Conservation (phyloP, 2,113 vertebrate species). For the Pipa parva region DNA sequence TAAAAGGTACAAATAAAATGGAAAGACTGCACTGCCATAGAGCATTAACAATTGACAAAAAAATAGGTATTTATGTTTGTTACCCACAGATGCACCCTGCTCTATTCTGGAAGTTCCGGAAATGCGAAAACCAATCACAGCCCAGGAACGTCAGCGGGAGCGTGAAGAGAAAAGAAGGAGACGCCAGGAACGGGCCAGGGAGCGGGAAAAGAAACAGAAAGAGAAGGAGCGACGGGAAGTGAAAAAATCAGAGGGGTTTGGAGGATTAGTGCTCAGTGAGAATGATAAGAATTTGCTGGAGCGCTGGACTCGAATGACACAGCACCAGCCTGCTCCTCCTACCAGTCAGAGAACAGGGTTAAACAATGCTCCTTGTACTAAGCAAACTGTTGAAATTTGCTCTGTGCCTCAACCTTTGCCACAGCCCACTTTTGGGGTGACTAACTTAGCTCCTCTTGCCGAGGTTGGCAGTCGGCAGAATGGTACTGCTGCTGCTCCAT, state of each 20-base stretch:
- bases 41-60: too few species aligned
- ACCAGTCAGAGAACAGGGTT: slow-evolving; percentile 37
- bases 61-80: too few species aligned
- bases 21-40: too few species aligned
- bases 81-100: slow-evolving; percentile 24
- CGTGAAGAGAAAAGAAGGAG: slow-evolving; percentile 82
- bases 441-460: slow-evolving; percentile 43
- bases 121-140: slow-evolving; percentile 75
- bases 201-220: slow-evolving; percentile 73
- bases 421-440: slow-evolving; percentile 49
- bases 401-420: slow-evolving; percentile 38
- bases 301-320: slow-evolving; percentile 82
- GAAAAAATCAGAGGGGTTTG: slow-evolving; percentile 67
- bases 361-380: slow-evolving; percentile 23
- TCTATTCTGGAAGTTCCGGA: slow-evolving; percentile 56
- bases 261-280: slow-evolving; percentile 79
- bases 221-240: slow-evolving; percentile 66
- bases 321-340: slow-evolving; percentile 40
- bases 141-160: slow-evolving; percentile 85
- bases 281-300: slow-evolving; percentile 84
- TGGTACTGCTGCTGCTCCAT: background rate
- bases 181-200: slow-evolving; percentile 76
- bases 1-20: too few species aligned
- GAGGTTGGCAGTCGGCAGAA: slow-evolving; percentile 19
- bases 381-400: slow-evolving; percentile 40